These are phyloP conservation scores for Lamprotornis superbus DNA, from an alignment of 2,113 vertebrate genomes.

Conservation along the genomic window DNA sequence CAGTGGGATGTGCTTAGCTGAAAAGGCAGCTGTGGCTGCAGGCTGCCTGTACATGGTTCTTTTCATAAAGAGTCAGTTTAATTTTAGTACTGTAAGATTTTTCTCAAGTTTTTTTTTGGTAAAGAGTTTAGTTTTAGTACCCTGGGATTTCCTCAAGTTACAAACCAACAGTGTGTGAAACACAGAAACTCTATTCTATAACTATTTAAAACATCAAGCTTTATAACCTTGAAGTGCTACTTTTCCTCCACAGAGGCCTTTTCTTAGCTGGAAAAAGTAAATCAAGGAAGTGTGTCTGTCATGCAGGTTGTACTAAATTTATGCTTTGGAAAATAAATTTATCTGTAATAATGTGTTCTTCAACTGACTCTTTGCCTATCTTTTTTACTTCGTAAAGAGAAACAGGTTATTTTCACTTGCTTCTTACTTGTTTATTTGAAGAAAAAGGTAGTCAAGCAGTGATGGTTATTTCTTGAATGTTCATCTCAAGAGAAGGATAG, in stretches of 20 bases:
- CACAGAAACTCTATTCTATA: not conserved
- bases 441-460: not conserved
- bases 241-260: not conserved
- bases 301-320: not conserved
- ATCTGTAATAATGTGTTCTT: not conserved
- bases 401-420: not conserved
- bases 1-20: fast-evolving
- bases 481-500: not conserved
- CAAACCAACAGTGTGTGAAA: not conserved
- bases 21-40: not conserved
- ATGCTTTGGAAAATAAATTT: not conserved
- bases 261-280: not conserved
- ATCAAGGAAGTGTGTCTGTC: not conserved
- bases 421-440: not conserved
- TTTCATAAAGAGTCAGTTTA: not conserved
- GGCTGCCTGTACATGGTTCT: not conserved
- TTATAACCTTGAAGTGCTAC: not conserved
- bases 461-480: not conserved
- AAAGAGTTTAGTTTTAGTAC: not conserved
- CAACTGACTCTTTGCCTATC: not conserved
- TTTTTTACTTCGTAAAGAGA: not conserved
- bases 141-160: not conserved
- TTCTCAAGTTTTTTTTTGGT: not conserved
- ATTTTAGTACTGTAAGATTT: not conserved
- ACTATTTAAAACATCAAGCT: not conserved